phyloP scores from a whole-genome alignment of 2,888 invertebrate genomes.

The Xestia ashworthii region DNA sequence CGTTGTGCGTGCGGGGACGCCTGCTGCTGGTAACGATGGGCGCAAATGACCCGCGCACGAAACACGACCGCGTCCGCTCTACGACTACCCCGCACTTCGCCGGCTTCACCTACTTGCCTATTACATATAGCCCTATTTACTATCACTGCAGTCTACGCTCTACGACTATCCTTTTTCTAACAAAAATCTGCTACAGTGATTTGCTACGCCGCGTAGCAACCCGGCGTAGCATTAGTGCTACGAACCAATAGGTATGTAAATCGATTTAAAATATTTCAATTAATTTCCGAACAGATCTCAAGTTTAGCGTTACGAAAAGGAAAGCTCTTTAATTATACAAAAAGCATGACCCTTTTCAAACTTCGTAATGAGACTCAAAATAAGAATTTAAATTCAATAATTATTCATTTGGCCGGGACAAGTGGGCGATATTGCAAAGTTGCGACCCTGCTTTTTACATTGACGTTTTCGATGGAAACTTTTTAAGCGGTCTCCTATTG shows the following conservation, averaged over 20 bases:
- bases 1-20: constrained; percentile 77
- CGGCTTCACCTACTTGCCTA: constrained; percentile 65
- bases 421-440: constrained; percentile 82
- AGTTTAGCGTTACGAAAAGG: constrained; percentile 71
- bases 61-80: constrained; percentile 76
- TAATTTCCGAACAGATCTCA: constrained; percentile 62
- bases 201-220: constrained; percentile 43
- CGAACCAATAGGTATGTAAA: constrained; percentile 60
- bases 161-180: constrained; percentile 8
- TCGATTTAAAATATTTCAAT: constrained; percentile 67
- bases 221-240: constrained; percentile 35
- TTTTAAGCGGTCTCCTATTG: constrained; percentile 80
- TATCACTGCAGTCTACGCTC: constrained; percentile 36
- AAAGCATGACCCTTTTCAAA: constrained; percentile 79
- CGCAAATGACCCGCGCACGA: constrained; percentile 81
- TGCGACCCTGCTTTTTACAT: constrained; percentile 74
- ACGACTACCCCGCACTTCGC: constrained; percentile 54
- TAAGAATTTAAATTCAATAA: constrained; percentile 81
- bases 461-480: constrained; percentile 76
- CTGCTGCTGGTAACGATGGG: constrained; percentile 82
- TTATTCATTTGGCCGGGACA: constrained; percentile 80
- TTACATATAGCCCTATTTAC: constrained; percentile 66
- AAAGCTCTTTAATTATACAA: constrained; percentile 79
- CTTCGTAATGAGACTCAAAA: constrained; percentile 79
- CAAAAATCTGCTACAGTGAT: constrained; percentile 6